phyloP scores from a whole-genome alignment of 2,888 invertebrate species.

The Ichneumoninae sp. region DNA sequence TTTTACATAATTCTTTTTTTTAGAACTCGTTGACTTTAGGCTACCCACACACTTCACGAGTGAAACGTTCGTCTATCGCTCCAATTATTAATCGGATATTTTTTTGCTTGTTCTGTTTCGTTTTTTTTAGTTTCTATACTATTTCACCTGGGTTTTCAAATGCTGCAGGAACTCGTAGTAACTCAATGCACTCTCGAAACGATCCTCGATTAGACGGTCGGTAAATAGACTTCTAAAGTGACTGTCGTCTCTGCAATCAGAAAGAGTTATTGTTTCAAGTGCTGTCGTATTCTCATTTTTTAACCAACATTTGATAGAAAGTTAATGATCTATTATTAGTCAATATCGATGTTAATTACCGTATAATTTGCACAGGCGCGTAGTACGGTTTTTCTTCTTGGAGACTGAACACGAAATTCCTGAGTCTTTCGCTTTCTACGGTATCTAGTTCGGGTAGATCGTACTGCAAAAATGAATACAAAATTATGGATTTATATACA shows the following conservation, averaged over 20 bases:
- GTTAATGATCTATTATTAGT: background rate
- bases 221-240: slow-evolving; percentile 92
- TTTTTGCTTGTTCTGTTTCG: slow-evolving; percentile 37
- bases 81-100: slow-evolving; percentile 29
- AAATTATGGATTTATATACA: background rate
- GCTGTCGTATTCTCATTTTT: background rate
- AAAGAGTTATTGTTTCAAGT: background rate
- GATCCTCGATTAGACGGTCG: slow-evolving; percentile 96
- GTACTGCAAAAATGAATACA: slow-evolving; percentile 84
- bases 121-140: slow-evolving; percentile 76
- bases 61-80: slow-evolving; percentile 47
- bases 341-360: slow-evolving; percentile 86
- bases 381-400: slow-evolving; percentile 94
- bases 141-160: slow-evolving; percentile 95
- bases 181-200: slow-evolving; percentile 96
- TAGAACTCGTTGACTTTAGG: slow-evolving; percentile 49
- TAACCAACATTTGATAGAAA: background rate
- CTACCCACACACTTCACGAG: slow-evolving; percentile 56
- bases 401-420: slow-evolving; percentile 92
- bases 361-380: slow-evolving; percentile 92
- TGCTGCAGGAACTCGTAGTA: slow-evolving; percentile 99
- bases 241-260: slow-evolving; percentile 93
- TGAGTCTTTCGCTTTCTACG: slow-evolving; percentile 90
- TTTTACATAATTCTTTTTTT: slow-evolving; percentile 26
- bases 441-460: slow-evolving; percentile 92